These are phyloP conservation scores for Zygogramma bicolorata DNA, from an alignment of 2,888 invertebrate genomes.

Conservation along the genomic window DNA sequence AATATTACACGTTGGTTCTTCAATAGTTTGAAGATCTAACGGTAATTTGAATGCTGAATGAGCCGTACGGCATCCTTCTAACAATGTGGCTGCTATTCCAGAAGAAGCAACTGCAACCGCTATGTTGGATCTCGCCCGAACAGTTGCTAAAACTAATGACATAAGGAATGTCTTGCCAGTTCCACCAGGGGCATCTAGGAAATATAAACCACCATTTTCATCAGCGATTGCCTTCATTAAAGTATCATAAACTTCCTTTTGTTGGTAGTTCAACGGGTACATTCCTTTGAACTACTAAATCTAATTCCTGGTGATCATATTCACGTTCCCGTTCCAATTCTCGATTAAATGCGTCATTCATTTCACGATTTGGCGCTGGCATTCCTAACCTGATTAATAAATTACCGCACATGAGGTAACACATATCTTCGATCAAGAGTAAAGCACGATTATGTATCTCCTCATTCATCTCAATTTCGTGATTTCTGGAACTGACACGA, in stretches of 20 bases:
- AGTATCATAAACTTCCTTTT: too few species aligned
- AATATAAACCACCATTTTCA: too few species aligned
- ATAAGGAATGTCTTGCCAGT: slow-evolving; percentile 55
- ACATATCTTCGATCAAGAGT: not conserved
- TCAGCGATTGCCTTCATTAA: too few species aligned
- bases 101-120: slow-evolving; percentile 55
- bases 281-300: too few species aligned
- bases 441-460: not conserved
- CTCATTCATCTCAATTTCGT: not conserved
- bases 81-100: slow-evolving; percentile 65
- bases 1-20: slow-evolving; percentile 57
- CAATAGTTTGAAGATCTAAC: slow-evolving; percentile 52
- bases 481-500: not conserved
- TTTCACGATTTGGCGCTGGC: not conserved
- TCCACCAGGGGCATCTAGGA: slow-evolving; percentile 17
- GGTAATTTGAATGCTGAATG: slow-evolving; percentile 62
- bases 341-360: not conserved
- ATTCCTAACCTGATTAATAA: too few species aligned
- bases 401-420: not conserved
- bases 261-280: too few species aligned
- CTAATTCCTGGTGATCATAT: too few species aligned
- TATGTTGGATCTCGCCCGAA: slow-evolving; percentile 53
- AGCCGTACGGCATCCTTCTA: slow-evolving; percentile 60
- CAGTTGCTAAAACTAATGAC: slow-evolving; percentile 58
- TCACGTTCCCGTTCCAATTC: not conserved